Evolutionary conservation across 2,797 vertebrate genomes (phyloP).

Genomic region (Aphelocoma californica): DNA sequence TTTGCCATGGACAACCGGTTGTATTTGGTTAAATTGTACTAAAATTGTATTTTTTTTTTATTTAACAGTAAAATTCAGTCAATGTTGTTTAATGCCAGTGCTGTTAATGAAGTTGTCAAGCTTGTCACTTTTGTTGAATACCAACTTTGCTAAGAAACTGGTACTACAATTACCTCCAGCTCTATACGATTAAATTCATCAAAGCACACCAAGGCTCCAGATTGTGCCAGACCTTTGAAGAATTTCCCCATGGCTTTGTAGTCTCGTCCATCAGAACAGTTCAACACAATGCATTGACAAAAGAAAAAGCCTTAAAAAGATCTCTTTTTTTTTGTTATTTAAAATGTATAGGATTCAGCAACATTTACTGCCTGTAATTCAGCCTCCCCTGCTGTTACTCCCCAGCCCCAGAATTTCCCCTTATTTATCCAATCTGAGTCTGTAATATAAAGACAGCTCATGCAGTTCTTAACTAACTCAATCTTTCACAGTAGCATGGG

Average conservation of each 20-base stretch:
- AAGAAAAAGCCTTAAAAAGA: conserved; percentile 45
- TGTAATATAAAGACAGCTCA: neutral
- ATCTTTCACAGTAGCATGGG: neutral
- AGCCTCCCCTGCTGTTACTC: neutral
- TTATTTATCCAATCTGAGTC: neutral
- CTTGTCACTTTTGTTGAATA: conserved; percentile 73
- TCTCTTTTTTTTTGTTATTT: neutral
- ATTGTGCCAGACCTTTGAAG: conserved; percentile 72
- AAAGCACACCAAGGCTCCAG: conserved; percentile 71
- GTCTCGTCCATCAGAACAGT: conserved; percentile 54
- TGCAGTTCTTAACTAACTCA: neutral
- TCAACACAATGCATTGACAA: conserved; percentile 38
- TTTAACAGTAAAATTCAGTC: conserved; percentile 67
- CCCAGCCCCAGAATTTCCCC: neutral
- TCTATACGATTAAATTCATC: conserved; percentile 77
- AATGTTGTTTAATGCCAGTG: conserved; percentile 69
- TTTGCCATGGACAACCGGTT: neutral
- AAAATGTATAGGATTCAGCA: conserved; percentile 12
- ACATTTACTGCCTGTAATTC: neutral
- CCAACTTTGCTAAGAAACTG: conserved; percentile 72
- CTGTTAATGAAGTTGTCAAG: conserved; percentile 78
- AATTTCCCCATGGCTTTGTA: conserved; percentile 75
- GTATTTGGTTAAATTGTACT: conserved; percentile 67
- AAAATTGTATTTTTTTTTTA: conserved; percentile 42
- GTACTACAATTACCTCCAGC: conserved; percentile 75